Conservation (phyloP, 2,113 vertebrate genomes). For the Stictonetta naevosa region DNA sequence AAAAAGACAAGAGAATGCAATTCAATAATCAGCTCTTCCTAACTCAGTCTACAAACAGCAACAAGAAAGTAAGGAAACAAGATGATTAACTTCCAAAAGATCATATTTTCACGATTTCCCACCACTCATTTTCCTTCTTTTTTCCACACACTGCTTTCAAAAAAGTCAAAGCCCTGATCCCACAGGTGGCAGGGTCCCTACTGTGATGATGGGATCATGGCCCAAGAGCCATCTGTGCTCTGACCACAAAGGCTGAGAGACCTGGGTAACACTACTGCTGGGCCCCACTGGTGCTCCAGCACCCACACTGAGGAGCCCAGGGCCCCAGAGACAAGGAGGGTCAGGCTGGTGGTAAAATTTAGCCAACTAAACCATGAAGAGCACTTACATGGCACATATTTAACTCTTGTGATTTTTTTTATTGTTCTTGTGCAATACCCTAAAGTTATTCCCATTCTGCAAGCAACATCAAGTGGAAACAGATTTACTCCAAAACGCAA, state of each 20-base stretch:
- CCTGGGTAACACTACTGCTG: rapidly evolving
- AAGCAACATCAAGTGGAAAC: slow-evolving; percentile 16
- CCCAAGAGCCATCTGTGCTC: background rate
- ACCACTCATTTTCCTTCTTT: background rate
- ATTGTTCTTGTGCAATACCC: background rate
- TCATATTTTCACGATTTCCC: background rate
- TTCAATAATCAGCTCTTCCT: background rate
- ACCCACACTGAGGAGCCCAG: rapidly evolving
- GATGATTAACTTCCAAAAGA: background rate
- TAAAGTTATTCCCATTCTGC: background rate
- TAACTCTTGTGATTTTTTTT: background rate
- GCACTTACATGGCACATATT: background rate
- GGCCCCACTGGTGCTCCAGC: background rate
- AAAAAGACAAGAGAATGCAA: background rate
- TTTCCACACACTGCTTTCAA: background rate
- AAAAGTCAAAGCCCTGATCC: no score
- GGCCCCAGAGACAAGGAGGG: background rate
- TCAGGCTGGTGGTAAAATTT: no score
- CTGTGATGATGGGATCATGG: background rate
- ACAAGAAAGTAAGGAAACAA: background rate
- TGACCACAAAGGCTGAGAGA: background rate
- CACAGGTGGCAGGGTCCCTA: background rate
- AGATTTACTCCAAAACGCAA: no score
- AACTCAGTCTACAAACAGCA: background rate
- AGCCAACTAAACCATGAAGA: background rate